Base-by-base conservation (phyloP, 2,888 invertebrate species). In the Octodonta nipae region DNA sequence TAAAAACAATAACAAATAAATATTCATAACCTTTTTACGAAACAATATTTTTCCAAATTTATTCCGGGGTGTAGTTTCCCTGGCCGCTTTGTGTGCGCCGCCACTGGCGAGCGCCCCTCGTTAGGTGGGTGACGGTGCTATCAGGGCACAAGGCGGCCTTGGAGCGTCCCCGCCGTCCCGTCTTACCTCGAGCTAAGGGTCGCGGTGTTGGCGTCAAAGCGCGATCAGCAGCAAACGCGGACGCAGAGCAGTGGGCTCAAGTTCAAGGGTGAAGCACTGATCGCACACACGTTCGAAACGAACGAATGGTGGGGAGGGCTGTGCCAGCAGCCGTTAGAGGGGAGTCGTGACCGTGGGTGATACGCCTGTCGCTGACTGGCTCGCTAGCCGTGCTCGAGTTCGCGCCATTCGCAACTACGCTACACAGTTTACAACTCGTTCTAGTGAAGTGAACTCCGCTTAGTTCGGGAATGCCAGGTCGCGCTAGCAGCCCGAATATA, bases 271-370 rank as follows among this genome's bases (percentile, higher is more conserved):
- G 57, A 49, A 54, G 54, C 56, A 55, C 60, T 58, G 58, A 49
- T 13, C 39, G 40, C 45, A 49, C 48, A 11, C 12, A 11, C 30
- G 22, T 22, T 12, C 11, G 7, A 11, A 20, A n/a, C 8, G 8
- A 13, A 38, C 36, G 38, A 34, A 35, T 38, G 47, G 46, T 17
- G 38, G 31, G 29, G 37, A 14, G 14, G 13, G 10, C 14, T 7
- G 24, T 15, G 26, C 26, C 4, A 6, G 45, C 35, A 39, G 51
- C 33, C 26, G 37, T 35, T 34, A 37, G 38, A 36, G 46, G 46
- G 52, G 40, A 46, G 61, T 61, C 62, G 61, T 55, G 60, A 56
- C 60, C 61, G 64, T 65, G 63, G 64, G 65, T 63, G 64, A 26
- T 62, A 37, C 37, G 40, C 28, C 30, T 63, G 62, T 61, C 63